Base-by-base conservation (phyloP, 2,888 invertebrate species). In the Euproctis similis region DNA sequence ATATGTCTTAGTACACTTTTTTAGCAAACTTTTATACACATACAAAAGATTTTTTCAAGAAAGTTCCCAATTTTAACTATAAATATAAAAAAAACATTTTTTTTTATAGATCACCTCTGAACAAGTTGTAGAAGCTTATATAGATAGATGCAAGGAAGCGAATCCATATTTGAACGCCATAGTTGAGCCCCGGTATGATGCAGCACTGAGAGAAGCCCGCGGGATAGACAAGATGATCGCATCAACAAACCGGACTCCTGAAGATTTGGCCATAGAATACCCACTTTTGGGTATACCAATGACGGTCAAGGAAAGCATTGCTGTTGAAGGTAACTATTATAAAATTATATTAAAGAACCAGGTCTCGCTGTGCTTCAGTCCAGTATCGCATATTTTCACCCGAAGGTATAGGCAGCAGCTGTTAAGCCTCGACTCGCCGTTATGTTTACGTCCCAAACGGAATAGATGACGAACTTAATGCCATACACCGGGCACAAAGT, bases 241-340 rank as follows among this genome's bases (percentile, higher is more conserved):
- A 6, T 82, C 84, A 21, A 87, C 86, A 12, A 82, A 86, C 23
- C 59, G 69, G 10, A 85, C 80, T 2, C 76, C 87, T n/a, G 87
- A 88, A 21, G 87, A 89, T 27, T 80, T 93, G 51, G 88, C 87
- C 39, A 82, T 86, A 32, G 87, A 90, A 24, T 90, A 89, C 45
- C 95, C 95, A 0, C 76, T 95, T 35, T 76, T 94, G 6, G 96
- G 96, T 3, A 87, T 96, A 3, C 96, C 96, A 0, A 85, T 96
- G 38, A 93, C 95, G 4, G 90, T 94, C 0, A 96, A 95, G 68
- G 94, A 95, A 67, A 90, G 91, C 48, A 90, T 94, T 50, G 88
- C 89, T 25, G 89, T 94, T 2, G 88, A 91, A 86, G 95, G 92
- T 88, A 64, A 39, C 42, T n/a, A n/a, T n/a, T n/a, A n/a, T n/a